Evolutionary conservation across 2,888 invertebrate species (phyloP).

Genomic region (Nematopogon swammerdamellus): DNA sequence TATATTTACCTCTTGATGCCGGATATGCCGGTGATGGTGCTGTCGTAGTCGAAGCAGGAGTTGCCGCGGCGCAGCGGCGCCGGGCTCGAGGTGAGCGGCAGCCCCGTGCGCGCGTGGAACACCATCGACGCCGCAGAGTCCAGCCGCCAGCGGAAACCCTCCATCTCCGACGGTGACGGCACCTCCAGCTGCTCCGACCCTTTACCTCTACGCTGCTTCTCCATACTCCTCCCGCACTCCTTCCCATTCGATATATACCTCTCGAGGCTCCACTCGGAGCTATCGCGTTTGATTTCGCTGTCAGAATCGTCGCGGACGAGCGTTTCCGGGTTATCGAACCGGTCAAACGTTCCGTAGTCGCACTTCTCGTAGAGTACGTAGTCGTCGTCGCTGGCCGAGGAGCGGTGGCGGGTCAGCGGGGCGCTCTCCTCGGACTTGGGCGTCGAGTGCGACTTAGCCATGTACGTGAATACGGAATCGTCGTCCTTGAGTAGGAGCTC

Average conservation of each 20-base stretch:
- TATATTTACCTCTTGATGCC: slow-evolving; percentile 82
- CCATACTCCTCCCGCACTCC: slow-evolving; percentile 5
- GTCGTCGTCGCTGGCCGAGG: slow-evolving; percentile 34
- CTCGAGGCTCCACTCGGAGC: slow-evolving; percentile 12
- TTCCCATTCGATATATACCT: slow-evolving; percentile 7
- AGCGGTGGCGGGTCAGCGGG: slow-evolving; percentile 13
- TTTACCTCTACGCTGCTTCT: slow-evolving; percentile 7
- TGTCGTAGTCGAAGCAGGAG: slow-evolving; percentile 81
- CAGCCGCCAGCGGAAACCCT: slow-evolving; percentile 68
- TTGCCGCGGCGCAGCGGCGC: slow-evolving; percentile 77
- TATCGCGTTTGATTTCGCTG: neutral
- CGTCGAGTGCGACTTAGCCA: slow-evolving; percentile 20
- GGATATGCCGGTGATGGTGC: slow-evolving; percentile 71
- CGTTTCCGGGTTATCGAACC: slow-evolving; percentile 15
- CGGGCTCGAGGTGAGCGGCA: slow-evolving; percentile 83
- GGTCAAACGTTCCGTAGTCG: slow-evolving; percentile 41
- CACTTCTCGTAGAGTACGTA: slow-evolving; percentile 41
- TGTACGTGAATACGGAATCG: slow-evolving; percentile 32
- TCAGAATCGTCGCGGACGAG: slow-evolving; percentile 4
- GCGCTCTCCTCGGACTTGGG: slow-evolving; percentile 26
- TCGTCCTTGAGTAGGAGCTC: slow-evolving; percentile 32
- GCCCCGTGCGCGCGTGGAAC: slow-evolving; percentile 76
- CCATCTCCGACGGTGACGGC: slow-evolving; percentile 69
- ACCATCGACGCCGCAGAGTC: slow-evolving; percentile 80
- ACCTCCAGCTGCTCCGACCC: slow-evolving; percentile 32